Base-by-base conservation (phyloP, 2,888 invertebrate genomes). In the Lysandra bellargus region DNA sequence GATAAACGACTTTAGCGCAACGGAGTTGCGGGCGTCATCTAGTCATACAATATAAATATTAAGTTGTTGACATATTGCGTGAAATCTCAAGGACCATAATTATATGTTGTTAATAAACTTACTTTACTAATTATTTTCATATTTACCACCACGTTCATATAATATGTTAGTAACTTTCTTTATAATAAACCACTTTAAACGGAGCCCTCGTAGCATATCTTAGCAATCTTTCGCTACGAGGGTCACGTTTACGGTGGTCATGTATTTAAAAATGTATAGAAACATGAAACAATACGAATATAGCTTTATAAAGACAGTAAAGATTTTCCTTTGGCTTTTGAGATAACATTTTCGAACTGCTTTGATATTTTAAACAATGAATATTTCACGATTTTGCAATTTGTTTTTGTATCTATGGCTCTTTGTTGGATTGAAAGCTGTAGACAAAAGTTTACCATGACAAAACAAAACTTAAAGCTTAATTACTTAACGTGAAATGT, bases 361-460 rank as follows among this genome's bases (percentile, higher is more conserved):
- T 74, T 74, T 74, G 74, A 44, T 44, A 74, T 74, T 74, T 74
- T n/a, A 17, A 74, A 74, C 74, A 44, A 74, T 73, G n/a, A 73
- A 37, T 73, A 37, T 72, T 72, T 37, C 30, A 61, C 57, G 61
- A 72, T 73, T 73, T 37, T 40, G 40, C 40, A 44, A 69, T 69
- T 69, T 69, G 69, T 69, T 33, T 69, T 69, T 69, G 33, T 69
- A 69, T 69, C 7, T 33, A 69, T 69, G 17, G 4, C 69, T 69
- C 33, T 69, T 33, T 69, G 69, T 33, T 69, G 64, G 64, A 30
- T 69, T 69, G 33, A 33, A 69, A 69, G 14, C 33, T 33, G 23
- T 23, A 30, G 30, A 64, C 64, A 64, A 64, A 33, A 14, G 33
- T 33, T 33, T 69, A 14, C 23, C 12, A 12, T 23, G 33, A 33